phyloP scores from a whole-genome alignment of 2,888 invertebrate genomes.

The Trachelus tabidus region DNA sequence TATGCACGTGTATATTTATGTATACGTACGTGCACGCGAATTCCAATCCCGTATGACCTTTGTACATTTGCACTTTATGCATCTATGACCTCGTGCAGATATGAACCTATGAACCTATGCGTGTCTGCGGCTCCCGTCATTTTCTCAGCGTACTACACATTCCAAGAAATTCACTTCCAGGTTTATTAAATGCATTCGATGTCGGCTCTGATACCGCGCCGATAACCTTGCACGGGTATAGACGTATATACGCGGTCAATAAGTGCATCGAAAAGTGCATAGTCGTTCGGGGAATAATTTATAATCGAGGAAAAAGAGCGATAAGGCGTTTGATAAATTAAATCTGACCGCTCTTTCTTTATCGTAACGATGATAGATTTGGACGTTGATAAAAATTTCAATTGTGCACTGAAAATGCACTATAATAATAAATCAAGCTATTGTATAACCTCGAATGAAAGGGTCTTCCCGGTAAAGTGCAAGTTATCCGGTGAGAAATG shows the following conservation, averaged over 20 bases:
- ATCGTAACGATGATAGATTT: neutral
- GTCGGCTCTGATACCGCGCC: neutral
- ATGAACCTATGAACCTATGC: neutral
- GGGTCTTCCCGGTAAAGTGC: neutral
- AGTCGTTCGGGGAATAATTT: neutral
- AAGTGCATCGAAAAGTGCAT: neutral
- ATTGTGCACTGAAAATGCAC: neutral
- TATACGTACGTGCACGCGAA: neutral
- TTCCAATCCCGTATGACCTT: neutral
- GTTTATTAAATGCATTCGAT: neutral
- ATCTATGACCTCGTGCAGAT: neutral
- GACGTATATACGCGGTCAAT: neutral
- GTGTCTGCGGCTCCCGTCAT: neutral
- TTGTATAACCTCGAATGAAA: neutral
- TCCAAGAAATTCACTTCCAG: neutral
- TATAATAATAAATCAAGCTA: neutral
- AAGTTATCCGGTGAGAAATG: conserved; percentile 39
- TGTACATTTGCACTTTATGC: neutral
- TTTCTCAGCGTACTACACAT: neutral
- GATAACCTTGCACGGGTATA: neutral
- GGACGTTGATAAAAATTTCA: neutral
- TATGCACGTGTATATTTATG: neutral
- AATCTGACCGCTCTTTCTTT: neutral
- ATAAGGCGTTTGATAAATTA: neutral
- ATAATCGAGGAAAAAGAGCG: neutral